Evolutionary conservation across 2,113 vertebrate species (phyloP).

Genomic region (Urocynchramus pylzowi): DNA sequence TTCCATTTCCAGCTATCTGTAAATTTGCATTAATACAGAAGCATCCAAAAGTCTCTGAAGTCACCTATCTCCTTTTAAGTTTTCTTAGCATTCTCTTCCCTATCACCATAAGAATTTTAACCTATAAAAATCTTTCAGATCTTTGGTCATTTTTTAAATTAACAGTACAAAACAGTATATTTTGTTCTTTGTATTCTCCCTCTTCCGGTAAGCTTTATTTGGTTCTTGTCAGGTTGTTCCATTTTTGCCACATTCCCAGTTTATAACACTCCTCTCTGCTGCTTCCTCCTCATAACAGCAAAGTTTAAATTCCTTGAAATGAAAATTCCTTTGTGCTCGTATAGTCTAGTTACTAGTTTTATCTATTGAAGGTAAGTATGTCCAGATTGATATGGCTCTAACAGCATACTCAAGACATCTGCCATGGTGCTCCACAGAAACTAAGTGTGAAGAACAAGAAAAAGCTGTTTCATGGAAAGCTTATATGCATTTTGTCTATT

Average conservation of each 20-base stretch:
- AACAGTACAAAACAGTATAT: background rate
- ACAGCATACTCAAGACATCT: background rate
- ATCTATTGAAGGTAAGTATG: background rate
- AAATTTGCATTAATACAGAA: background rate
- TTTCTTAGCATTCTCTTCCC: background rate
- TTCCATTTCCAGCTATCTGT: background rate
- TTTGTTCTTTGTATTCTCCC: background rate
- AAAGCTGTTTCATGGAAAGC: background rate
- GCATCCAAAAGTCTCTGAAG: background rate
- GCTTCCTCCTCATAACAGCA: background rate
- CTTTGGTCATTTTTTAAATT: background rate
- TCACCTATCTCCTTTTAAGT: background rate
- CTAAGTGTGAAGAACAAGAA: background rate
- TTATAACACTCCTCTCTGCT: background rate
- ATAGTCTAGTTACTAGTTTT: background rate
- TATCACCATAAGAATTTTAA: background rate
- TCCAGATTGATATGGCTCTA: background rate
- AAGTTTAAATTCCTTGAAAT: background rate
- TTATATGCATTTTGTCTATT: background rate
- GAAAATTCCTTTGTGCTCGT: background rate
- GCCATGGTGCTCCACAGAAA: background rate
- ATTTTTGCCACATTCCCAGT: background rate
- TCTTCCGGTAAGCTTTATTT: background rate
- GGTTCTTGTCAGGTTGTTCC: background rate
- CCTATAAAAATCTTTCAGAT: background rate